A percentile compares a stretch with the other conserved stretches of the same genome.
phyloP scores from a whole-genome alignment of 2,888 invertebrate genomes.

The Lissonota sp. region DNA sequence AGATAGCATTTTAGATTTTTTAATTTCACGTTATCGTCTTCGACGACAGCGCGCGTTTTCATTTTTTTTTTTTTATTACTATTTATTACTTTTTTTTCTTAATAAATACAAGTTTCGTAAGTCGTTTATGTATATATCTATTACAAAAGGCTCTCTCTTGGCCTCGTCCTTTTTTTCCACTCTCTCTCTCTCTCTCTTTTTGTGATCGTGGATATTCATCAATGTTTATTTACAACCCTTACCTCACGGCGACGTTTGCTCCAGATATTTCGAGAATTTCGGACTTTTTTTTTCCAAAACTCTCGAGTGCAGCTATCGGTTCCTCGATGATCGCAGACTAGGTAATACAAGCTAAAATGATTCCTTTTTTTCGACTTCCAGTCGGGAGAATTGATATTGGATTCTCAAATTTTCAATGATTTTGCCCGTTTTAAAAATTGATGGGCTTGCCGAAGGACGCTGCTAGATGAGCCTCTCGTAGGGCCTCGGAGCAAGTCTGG shows the following conservation, averaged over 20 bases:
- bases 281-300: neutral
- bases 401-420: neutral
- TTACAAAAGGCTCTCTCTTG: slow-evolving; percentile 70
- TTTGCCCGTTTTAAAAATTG: slow-evolving; percentile 90
- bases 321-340: slow-evolving; percentile 71
- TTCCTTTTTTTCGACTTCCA: slow-evolving; percentile 64
- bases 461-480: slow-evolving; percentile 97
- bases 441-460: slow-evolving; percentile 99
- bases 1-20: slow-evolving; percentile 5
- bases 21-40: slow-evolving; percentile 13
- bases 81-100: slow-evolving; percentile 73
- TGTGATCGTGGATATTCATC: slow-evolving; percentile 52
- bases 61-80: slow-evolving; percentile 76
- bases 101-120: slow-evolving; percentile 80
- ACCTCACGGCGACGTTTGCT: slow-evolving; percentile 60
- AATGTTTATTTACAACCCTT: slow-evolving; percentile 73
- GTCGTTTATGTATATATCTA: slow-evolving; percentile 72
- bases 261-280: slow-evolving; percentile 1
- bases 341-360: slow-evolving; percentile 74
- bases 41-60: slow-evolving; percentile 40
- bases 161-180: neutral
- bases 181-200: slow-evolving; percentile 17
- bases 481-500: slow-evolving; percentile 98
- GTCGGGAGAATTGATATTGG: slow-evolving; percentile 31
- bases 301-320: slow-evolving; percentile 23